Base-by-base conservation (phyloP, 2,113 vertebrate genomes). In the Hypocryptadius cinnamomeus region DNA sequence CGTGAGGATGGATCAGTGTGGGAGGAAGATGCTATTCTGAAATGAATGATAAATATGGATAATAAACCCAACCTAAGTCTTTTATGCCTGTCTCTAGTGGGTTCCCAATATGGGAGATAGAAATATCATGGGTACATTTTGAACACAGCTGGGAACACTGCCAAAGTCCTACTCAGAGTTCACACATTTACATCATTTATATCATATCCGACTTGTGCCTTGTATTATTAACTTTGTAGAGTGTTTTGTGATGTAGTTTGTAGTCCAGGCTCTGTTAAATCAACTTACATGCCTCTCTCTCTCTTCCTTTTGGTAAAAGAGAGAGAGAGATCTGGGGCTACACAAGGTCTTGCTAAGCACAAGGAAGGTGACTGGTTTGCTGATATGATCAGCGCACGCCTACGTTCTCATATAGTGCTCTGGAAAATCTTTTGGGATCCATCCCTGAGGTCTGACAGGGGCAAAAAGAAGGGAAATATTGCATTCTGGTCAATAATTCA, bases 121-220 rank as follows among this genome's bases (percentile, higher is more conserved):
- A 94, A 96, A 96, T 96, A 96, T 74, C 95, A 95, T 94, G 91
- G 94, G 93, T 92, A 94, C 94, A 96, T 96, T 96, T 94, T 92
- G 95, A 95, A 96, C 85, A 86, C 1, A 16, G 76, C 95, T 96
- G 93, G 94, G 94, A 95, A 88, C 51, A 61, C 79, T 68, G 87
- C 94, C 93, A 95, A 94, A 92, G 79, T 96, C 95, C 96, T 95
- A 96, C 95, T 94, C 92, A 95, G 87, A 92, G 88, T 95, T 96
- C 90, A 93, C 90, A 96, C 95, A 88, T 96, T 95, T 96, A 95
- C 92, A 95, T 96, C 87, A 94, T 95, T 95, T 94, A 94, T 95
- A 94, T 94, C 76, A 94, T 81, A 96, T 92, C 94, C 77, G 53
- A 94, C 72, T 95, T 96, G 44, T 93, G 87, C 72, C 65, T 90